phyloP scores from a whole-genome alignment of 2,888 invertebrate species.

The Parnassius glacialis region DNA sequence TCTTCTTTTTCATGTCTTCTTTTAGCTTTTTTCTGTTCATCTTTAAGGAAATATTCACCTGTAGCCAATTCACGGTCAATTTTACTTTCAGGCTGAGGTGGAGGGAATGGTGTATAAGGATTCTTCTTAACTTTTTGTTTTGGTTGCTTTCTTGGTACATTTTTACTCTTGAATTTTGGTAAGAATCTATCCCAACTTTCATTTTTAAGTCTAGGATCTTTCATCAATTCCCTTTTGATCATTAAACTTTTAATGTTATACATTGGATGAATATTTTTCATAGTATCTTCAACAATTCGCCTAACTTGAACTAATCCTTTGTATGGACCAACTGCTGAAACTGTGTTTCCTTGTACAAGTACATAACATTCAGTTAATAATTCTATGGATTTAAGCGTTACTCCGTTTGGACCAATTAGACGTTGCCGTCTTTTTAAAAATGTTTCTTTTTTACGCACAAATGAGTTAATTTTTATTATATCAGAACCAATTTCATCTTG shows the following conservation, averaged over 20 bases:
- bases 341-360: slow-evolving; percentile 98
- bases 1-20: slow-evolving; percentile 87
- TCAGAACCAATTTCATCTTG: slow-evolving; percentile 96
- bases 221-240: slow-evolving; percentile 97
- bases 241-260: slow-evolving; percentile 98
- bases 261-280: slow-evolving; percentile 99
- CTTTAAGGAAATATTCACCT: slow-evolving; percentile 97
- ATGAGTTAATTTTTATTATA: slow-evolving; percentile 96
- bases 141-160: slow-evolving; percentile 93
- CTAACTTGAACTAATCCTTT: slow-evolving; percentile 93
- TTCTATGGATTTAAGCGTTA: slow-evolving; percentile 98
- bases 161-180: slow-evolving; percentile 95
- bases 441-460: slow-evolving; percentile 94
- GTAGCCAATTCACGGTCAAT: slow-evolving; percentile 95
- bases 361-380: slow-evolving; percentile 97
- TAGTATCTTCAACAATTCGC: slow-evolving; percentile 96
- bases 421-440: slow-evolving; percentile 97
- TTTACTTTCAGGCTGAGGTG: slow-evolving; percentile 95
- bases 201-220: slow-evolving; percentile 94
- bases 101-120: slow-evolving; percentile 98
- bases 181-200: slow-evolving; percentile 98
- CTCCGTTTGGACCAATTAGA: slow-evolving; percentile 98
- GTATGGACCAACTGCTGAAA: slow-evolving; percentile 97
- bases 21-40: slow-evolving; percentile 88
- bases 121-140: slow-evolving; percentile 94